These are phyloP conservation scores for Sciurus vulgaris DNA, from an alignment of 2,797 vertebrate genomes.

Conservation along the genomic window DNA sequence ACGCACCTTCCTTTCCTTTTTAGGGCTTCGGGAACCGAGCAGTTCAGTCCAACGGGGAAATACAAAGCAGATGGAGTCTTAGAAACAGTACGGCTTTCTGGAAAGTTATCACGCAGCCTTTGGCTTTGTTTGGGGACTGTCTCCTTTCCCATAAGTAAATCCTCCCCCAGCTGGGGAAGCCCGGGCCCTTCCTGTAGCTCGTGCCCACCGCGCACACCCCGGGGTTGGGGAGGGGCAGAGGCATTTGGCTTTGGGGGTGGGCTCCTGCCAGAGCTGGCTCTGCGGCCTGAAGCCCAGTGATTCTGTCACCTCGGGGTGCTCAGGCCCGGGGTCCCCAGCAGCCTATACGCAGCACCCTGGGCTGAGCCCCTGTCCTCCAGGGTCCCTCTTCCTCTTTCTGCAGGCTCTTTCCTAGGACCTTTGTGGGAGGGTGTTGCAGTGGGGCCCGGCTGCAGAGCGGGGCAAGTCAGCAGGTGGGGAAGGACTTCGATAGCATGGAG, in stretches of 20 bases:
- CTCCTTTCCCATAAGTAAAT: conserved; percentile 80
- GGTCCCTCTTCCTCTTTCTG: neutral
- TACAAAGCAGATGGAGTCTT: conserved; percentile 92
- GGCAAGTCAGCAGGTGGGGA: neutral
- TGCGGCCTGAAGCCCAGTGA: neutral
- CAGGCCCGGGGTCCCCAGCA: neutral
- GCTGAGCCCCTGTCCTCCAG: neutral
- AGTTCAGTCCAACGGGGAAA: conserved; percentile 90
- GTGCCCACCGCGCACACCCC: neutral
- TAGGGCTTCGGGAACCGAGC: conserved; percentile 89
- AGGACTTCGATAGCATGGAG: neutral
- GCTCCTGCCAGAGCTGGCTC: neutral
- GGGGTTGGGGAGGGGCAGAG: neutral
- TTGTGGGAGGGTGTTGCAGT: fast-evolving
- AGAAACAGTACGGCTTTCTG: conserved; percentile 89
- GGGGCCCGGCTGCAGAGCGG: neutral
- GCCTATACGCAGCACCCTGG: fast-evolving
- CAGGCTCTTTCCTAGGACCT: neutral
- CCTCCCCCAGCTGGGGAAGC: conserved; percentile 48
- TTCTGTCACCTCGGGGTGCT: fast-evolving
- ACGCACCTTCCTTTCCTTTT: conserved; percentile 80
- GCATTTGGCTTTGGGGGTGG: neutral
- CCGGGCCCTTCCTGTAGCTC: neutral
- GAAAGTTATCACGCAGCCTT: conserved; percentile 73
- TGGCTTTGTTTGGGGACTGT: conserved; percentile 71